Percentiles rank a stretch among this genome's conserved stretches.
Conservation (phyloP, 2,113 vertebrate species). For the Sceloporus undulatus region DNA sequence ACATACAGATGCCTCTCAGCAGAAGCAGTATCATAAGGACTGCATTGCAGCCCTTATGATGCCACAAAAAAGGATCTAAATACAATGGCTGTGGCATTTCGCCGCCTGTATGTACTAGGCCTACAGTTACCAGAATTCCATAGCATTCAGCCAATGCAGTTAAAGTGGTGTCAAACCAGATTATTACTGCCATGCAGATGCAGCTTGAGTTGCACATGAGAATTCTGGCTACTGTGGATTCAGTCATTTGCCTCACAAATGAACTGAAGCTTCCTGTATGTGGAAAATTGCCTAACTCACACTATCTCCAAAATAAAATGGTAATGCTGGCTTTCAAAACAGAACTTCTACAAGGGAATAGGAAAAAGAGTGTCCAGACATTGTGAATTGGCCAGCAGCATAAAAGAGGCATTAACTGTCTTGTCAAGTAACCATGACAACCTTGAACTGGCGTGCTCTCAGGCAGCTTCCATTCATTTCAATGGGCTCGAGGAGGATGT, state of each 20-base stretch:
- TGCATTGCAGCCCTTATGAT: no score
- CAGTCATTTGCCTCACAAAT: neutral
- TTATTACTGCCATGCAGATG: no score
- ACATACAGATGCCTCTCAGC: no score
- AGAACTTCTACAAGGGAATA: neutral
- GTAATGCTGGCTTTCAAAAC: neutral
- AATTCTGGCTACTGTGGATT: neutral
- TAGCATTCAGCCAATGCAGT: no score
- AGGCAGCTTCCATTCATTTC: conserved; percentile 7
- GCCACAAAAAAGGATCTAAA: no score
- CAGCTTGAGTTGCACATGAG: neutral
- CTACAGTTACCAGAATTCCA: no score
- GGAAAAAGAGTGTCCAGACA: neutral
- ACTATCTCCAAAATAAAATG: neutral
- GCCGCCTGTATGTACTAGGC: no score
- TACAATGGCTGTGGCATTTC: no score
- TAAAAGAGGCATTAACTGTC: neutral
- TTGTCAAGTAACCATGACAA: conserved; percentile 26
- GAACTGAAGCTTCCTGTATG: no score
- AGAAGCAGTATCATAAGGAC: no score
- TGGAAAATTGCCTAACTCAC: neutral
- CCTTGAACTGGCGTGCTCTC: neutral
- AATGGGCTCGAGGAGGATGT: neutral
- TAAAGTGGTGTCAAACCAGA: no score
- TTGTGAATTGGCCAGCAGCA: neutral